Conservation (phyloP, 2,888 invertebrate genomes). For the Smittia aterrima region DNA sequence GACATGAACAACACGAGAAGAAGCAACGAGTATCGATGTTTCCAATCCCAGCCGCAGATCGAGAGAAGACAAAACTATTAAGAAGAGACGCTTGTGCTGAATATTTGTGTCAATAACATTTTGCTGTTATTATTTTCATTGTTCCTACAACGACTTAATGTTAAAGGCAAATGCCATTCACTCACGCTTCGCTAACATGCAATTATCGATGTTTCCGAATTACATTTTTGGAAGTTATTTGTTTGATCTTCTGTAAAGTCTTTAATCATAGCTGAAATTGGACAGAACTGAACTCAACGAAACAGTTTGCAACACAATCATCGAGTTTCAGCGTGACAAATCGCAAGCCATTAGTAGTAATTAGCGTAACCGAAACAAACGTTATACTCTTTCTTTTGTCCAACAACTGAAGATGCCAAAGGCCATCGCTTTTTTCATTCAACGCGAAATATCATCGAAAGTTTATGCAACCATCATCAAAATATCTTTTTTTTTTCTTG, state of each 20-base stretch:
- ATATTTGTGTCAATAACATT: constrained; percentile 42
- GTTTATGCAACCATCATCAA: neutral
- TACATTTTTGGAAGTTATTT: constrained; percentile 21
- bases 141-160: neutral
- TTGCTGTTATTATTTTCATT: constrained; percentile 35
- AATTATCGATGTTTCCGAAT: constrained; percentile 28
- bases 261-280: neutral
- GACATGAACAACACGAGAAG: constrained; percentile 18
- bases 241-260: neutral
- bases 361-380: constrained; percentile 1
- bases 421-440: no score
- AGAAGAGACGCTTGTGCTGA: neutral
- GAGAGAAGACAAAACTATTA: neutral
- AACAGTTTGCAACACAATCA: neutral
- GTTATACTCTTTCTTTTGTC: no score
- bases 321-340: neutral
- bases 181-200: constrained; percentile 1
- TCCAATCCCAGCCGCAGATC: neutral
- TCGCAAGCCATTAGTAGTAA: neutral
- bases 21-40: neutral
- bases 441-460: neutral
- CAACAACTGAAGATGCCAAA: no score
- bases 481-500: neutral
- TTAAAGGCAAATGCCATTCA: constrained; percentile 11
- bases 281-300: neutral